Percentiles rank a stretch among this genome's conserved stretches.
phyloP scores from a whole-genome alignment of 2,113 vertebrate species.

The Anarhynchus alexandrinus region DNA sequence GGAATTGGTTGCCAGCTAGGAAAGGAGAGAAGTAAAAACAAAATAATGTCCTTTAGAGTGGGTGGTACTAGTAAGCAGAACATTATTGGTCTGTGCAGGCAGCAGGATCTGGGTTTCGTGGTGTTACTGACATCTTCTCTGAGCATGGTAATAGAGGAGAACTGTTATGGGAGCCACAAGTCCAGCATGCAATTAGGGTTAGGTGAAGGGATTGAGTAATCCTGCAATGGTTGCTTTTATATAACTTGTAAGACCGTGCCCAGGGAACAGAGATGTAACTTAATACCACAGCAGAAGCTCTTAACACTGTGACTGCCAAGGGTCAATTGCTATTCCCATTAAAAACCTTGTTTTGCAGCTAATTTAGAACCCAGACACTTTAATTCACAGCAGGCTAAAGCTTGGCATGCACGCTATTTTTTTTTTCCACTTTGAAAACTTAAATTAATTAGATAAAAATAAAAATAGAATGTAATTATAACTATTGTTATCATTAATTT shows the following conservation, averaged over 20 bases:
- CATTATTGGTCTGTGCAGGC: constrained; percentile 48
- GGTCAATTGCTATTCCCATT: constrained; percentile 64
- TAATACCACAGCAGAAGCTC: constrained; percentile 47
- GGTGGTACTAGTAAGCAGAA: constrained; percentile 32
- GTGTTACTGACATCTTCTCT: constrained; percentile 32
- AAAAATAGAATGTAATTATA: not conserved
- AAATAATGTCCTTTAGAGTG: constrained; percentile 59
- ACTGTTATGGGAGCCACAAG: constrained; percentile 59
- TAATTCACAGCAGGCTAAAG: constrained; percentile 48
- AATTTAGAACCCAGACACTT: constrained; percentile 65
- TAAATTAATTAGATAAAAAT: not conserved
- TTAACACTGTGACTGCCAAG: constrained; percentile 50
- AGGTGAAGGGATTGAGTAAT: constrained; percentile 67
- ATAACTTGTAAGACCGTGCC: constrained; percentile 55
- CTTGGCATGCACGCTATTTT: not conserved
- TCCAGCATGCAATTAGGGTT: constrained; percentile 68
- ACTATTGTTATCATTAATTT: not conserved
- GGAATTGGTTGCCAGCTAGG: constrained; percentile 53
- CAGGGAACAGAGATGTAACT: constrained; percentile 57
- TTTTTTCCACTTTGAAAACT: not conserved
- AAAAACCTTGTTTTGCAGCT: constrained; percentile 58
- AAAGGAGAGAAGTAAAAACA: constrained; percentile 59
- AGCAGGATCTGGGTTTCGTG: constrained; percentile 35
- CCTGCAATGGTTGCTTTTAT: constrained; percentile 60
- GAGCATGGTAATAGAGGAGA: constrained; percentile 30